These are phyloP conservation scores for Zeuzera pyrina DNA, from an alignment of 2,888 invertebrate genomes.

Conservation along the genomic window DNA sequence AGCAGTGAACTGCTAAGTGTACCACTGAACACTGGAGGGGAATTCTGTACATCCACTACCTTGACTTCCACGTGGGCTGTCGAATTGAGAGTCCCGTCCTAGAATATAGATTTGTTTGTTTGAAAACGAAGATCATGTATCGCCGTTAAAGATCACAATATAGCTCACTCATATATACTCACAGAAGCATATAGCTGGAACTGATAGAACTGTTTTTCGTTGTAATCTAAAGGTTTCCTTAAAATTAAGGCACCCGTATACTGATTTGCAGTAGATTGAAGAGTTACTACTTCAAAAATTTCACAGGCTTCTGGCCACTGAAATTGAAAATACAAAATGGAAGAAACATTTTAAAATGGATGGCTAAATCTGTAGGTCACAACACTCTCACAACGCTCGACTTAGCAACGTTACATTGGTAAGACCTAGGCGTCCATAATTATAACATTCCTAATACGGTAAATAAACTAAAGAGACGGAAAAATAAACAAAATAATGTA, in stretches of 20 bases:
- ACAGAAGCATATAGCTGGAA: constrained; percentile 84
- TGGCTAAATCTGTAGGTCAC: no score
- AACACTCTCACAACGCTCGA: no score
- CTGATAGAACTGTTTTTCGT: constrained; percentile 83
- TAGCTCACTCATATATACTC: constrained; percentile 34
- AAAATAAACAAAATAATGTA: no score
- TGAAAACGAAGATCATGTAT: neutral
- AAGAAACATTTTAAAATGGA: no score
- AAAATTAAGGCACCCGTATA: constrained; percentile 83
- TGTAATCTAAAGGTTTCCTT: constrained; percentile 81
- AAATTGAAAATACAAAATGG: constrained; percentile 21
- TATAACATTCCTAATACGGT: no score
- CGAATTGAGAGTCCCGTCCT: constrained; percentile 86
- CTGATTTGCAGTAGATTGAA: constrained; percentile 76
- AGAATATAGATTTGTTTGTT: constrained; percentile 7
- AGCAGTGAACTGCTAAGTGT: constrained; percentile 83
- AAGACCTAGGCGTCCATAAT: no score
- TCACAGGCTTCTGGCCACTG: constrained; percentile 82
- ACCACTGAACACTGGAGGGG: constrained; percentile 87
- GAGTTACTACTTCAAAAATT: constrained; percentile 76
- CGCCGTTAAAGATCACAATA: neutral
- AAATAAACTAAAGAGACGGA: no score
- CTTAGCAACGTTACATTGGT: no score
- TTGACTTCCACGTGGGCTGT: constrained; percentile 83
- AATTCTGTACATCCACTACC: constrained; percentile 89